Evolutionary conservation across 2,113 vertebrate species (phyloP).

Genomic region (Rhinichthys klamathensis): DNA sequence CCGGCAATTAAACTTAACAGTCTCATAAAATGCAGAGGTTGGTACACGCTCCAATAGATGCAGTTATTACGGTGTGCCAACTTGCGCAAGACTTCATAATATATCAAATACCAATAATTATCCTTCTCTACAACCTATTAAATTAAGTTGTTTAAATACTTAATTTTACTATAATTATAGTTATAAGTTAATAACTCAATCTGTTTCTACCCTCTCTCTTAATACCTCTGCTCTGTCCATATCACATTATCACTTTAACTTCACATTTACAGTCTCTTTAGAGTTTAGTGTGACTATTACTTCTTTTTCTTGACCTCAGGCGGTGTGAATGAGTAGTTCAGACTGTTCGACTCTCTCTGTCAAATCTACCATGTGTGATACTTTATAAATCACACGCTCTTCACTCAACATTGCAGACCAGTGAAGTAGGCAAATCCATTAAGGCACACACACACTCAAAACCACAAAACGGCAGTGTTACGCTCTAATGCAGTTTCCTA

Average conservation of each 20-base stretch:
- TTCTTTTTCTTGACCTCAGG: not conserved
- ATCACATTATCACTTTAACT: not conserved
- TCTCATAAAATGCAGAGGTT: conserved; percentile 7
- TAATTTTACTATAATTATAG: not conserved
- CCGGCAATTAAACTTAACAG: not conserved
- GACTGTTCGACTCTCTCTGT: not conserved
- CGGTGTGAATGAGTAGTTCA: not conserved
- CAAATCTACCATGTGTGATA: conserved; percentile 4
- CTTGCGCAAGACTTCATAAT: not conserved
- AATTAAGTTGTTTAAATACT: not conserved
- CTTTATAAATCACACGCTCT: not conserved
- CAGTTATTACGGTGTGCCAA: not conserved
- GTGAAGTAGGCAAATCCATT: conserved; percentile 26
- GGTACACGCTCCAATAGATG: not conserved
- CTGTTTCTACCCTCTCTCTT: not conserved
- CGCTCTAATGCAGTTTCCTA: conserved; percentile 8
- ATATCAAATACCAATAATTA: conserved; percentile 20
- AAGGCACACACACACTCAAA: conserved; percentile 9
- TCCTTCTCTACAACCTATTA: not conserved
- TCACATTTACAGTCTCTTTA: not conserved
- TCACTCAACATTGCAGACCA: not conserved
- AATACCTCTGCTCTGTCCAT: not conserved
- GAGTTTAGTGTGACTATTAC: not conserved
- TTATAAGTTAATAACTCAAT: not conserved
- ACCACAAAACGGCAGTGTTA: conserved; percentile 34